Evolutionary conservation across 2,888 invertebrate genomes (phyloP).

Genomic region (Thereva unica): DNA sequence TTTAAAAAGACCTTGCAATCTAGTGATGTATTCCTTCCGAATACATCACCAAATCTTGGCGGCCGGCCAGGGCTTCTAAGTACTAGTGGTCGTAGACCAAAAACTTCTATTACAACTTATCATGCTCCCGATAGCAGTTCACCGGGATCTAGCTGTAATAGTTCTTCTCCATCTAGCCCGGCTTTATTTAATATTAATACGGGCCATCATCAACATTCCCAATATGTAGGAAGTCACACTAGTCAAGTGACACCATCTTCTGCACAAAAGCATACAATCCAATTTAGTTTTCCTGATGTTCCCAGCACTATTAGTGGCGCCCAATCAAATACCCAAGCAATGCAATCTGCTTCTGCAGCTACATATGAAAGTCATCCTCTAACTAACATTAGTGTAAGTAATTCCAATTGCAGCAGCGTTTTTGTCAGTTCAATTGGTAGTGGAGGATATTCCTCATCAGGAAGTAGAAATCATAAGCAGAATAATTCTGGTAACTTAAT

Average conservation of each 20-base stretch:
- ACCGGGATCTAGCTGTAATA: constrained; percentile 94
- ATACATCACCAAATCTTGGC: constrained; percentile 54
- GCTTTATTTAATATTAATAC: constrained; percentile 65
- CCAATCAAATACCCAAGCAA: constrained; percentile 46
- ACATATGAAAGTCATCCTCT: constrained; percentile 61
- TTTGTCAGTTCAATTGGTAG: constrained; percentile 48
- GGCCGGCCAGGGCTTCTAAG: constrained; percentile 47
- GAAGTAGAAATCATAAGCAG: constrained; percentile 39
- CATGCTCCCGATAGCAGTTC: constrained; percentile 83
- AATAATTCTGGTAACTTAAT: constrained; percentile 42
- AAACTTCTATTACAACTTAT: constrained; percentile 44
- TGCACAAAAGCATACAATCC: constrained; percentile 53
- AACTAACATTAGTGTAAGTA: constrained; percentile 30
- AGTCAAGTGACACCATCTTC: constrained; percentile 52
- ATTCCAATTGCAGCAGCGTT: constrained; percentile 40
- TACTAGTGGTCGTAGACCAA: constrained; percentile 41
- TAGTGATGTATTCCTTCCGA: constrained; percentile 59
- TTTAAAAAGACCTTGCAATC: constrained; percentile 76
- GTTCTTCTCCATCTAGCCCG: constrained; percentile 94
- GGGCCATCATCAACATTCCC: constrained; percentile 51
- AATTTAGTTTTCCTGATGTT: constrained; percentile 58
- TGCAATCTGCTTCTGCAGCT: constrained; percentile 47
- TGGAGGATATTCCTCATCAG: constrained; percentile 15
- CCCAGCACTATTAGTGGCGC: not conserved
- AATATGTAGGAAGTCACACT: constrained; percentile 6